These are phyloP conservation scores for Coregonus suidteri DNA, from an alignment of 2,797 vertebrate species.

Conservation along the genomic window DNA sequence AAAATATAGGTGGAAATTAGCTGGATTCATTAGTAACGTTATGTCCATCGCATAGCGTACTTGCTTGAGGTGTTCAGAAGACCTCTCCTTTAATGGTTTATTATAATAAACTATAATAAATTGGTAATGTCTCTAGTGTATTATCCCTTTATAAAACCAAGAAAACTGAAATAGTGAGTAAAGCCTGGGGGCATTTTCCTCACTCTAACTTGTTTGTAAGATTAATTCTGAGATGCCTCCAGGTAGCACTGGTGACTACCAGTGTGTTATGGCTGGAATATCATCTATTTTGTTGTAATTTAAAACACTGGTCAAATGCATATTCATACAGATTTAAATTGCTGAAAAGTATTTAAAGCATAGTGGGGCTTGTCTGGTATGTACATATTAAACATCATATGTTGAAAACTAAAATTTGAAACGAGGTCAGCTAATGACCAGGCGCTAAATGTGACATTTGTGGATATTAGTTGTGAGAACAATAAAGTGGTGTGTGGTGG, in stretches of 20 bases:
- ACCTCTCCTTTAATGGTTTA: neutral
- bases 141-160: neutral
- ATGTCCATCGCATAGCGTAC: neutral
- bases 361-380: neutral
- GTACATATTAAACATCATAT: neutral
- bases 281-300: neutral
- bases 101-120: neutral
- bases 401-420: neutral
- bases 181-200: neutral
- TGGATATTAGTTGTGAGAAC: neutral
- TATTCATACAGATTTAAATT: neutral
- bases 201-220: neutral
- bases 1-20: neutral
- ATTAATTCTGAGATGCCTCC: neutral
- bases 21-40: neutral
- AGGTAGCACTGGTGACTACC: neutral
- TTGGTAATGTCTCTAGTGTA: neutral
- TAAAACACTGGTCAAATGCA: neutral
- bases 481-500: neutral
- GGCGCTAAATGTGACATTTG: slow-evolving; percentile 1
- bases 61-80: neutral
- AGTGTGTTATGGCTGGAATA: neutral
- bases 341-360: neutral
- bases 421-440: neutral
- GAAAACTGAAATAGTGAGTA: neutral